Evolutionary conservation across 2,113 vertebrate species (phyloP).

Genomic region (Ammodramus savannarum): DNA sequence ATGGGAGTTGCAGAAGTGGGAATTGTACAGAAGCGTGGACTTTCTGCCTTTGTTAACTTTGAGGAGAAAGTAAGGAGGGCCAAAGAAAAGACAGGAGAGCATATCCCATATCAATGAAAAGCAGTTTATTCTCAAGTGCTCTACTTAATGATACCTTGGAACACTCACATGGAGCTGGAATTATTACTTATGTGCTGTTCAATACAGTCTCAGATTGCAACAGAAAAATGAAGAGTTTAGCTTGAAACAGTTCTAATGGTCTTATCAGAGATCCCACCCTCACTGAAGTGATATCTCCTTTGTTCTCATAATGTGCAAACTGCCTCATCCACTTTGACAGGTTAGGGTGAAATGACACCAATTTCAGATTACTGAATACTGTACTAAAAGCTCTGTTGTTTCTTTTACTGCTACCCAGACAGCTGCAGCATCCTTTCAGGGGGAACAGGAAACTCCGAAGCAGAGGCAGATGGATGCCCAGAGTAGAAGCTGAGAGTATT

Average conservation of each 20-base stretch:
- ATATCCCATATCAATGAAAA: not conserved
- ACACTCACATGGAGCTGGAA: not conserved
- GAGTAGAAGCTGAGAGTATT: not conserved
- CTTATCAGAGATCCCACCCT: not conserved
- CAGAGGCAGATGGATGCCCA: not conserved
- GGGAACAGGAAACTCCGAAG: not conserved
- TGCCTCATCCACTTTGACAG: not conserved
- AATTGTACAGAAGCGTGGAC: not conserved
- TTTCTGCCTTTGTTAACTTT: not conserved
- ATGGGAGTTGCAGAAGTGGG: not conserved
- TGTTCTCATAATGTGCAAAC: conserved; percentile 18
- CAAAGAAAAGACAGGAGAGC: not conserved
- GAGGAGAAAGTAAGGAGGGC: not conserved
- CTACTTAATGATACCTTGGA: not conserved
- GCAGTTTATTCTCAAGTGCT: not conserved
- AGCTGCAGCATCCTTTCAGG: not conserved
- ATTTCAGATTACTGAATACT: conserved; percentile 8
- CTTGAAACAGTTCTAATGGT: conserved; percentile 1
- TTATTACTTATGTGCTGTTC: not conserved
- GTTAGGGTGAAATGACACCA: conserved; percentile 2
- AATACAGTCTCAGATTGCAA: not conserved
- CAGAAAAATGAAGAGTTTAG: not conserved
- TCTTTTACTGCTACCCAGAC: not conserved
- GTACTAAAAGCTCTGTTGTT: not conserved
- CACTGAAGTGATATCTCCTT: not conserved